Conservation (phyloP, 2,113 vertebrate genomes). For the human (Homo sapiens) region GRCh38 chrX:25549001-25549500, state of each 20-base stretch:
- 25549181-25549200: not conserved
- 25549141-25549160: constrained; percentile 36
- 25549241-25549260: not conserved
- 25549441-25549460: not conserved
- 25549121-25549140: constrained; percentile 18
- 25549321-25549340: not conserved
- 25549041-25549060: constrained; percentile 22
- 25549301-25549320: not conserved
- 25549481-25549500: not conserved
- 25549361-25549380: not conserved
- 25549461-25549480: not conserved
- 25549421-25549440: not conserved
- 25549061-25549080: not conserved
- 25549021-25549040: constrained; percentile 22
- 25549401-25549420: not conserved
- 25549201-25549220: not conserved
- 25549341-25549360: not conserved
- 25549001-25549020: constrained; percentile 24
- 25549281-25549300: not conserved
- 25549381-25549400: not conserved
- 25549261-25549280: not conserved
- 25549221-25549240: not conserved
- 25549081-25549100: constrained; percentile 21
- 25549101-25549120: not conserved
- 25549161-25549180: not conserved